Evolutionary conservation across 2,113 vertebrate species (phyloP), one percentile per base, ranked within the genome.

Genomic region (Poeciliopsis turrubarensis): DNA sequence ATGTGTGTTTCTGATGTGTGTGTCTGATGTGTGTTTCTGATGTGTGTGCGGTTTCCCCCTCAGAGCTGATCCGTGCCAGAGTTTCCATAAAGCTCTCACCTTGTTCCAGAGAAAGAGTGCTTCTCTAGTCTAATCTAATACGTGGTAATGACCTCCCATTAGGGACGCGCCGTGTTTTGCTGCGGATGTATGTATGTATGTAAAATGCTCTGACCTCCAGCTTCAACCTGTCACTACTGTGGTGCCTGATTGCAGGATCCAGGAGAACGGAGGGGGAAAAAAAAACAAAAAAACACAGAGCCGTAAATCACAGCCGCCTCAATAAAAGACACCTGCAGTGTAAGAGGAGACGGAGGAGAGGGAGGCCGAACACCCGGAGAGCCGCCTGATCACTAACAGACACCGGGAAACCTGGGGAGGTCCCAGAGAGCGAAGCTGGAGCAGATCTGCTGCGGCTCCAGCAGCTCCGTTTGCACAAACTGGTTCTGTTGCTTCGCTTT

Each of bases 241-340:
- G 15, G 75, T 57, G 86, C 85, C 85, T 90, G 89, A 94, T 94
- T 93, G 92, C 90, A 74, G 83, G 72, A 86, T 72, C 54, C 12
- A 47, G 74, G 84, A 82, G 87, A 73, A 26, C 2, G 12, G 15
- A n/a, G 25, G n/a, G 12, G n/a, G n/a, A n/a, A 4, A 31, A 31
- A 41, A 67, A 41, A 63, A 8, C 17, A 27, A 41, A 81, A 89
- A 87, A 83, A 75, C 68, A 70, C 78, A 76, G 85, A 81, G 79
- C 79, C 80, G 83, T 94, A 94, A 94, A 94, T 94, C 91, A 93
- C 81, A 30, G 31, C 72, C 31, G 84, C 84, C 91, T 90, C 92
- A 92, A 92, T 94, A 93, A 93, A 94, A 92, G 88, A 91, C 92
- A 94, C 93, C 93, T 93, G 92, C 73, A 51, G 82, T 85, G 91